Evolutionary conservation across 2,113 vertebrate genomes (phyloP), one percentile per base, ranked within the genome.

Genomic region (Scartelaos histophorus): DNA sequence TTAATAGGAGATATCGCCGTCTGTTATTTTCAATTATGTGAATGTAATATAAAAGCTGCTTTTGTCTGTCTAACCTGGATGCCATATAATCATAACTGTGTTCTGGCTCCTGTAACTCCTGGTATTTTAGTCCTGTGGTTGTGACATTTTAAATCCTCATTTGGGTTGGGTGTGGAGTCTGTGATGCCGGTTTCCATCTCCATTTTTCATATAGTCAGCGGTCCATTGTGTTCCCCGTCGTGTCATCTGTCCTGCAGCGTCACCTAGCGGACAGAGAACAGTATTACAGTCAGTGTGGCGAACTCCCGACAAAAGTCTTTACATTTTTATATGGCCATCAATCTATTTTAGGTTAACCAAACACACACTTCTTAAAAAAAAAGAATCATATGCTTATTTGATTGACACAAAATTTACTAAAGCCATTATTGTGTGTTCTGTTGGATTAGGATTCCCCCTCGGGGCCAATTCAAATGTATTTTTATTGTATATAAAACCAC

Each of bases 261-360:
- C 90, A 89, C 66, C 91, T 91, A 80, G 88, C 87, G 91, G 90
- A 69, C 12, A 79, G 3, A 80, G 6, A 82, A 11, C 21, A 79
- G 64, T 73, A 80, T 56, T 67, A 81, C 85, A 85, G 45, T 79
- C 65, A 67, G 29, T 72, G 5, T 45, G 22, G 11, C 2, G 9
- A 13, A 17, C 7, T 22, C 10, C 1, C 9, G 9, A 22, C 7
- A 56, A 56, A 54, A 54, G n/a, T n/a, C n/a, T n/a, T n/a, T n/a
- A n/a, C n/a, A n/a, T 29, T 29, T 29, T 29, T 29, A 29, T 29
- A 29, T 29, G 29, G 29, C 29, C 29, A 29, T 29, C 29, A 29
- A 29, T 29, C 3, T 16, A 51, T 51, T 51, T 19, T 6, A 49
- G 2, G 15, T 15, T 19, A 19, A 19, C 7, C 17, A 13, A 51